Conservation (phyloP, 2,113 vertebrate genomes). For the Syngnathus scovelli region DNA sequence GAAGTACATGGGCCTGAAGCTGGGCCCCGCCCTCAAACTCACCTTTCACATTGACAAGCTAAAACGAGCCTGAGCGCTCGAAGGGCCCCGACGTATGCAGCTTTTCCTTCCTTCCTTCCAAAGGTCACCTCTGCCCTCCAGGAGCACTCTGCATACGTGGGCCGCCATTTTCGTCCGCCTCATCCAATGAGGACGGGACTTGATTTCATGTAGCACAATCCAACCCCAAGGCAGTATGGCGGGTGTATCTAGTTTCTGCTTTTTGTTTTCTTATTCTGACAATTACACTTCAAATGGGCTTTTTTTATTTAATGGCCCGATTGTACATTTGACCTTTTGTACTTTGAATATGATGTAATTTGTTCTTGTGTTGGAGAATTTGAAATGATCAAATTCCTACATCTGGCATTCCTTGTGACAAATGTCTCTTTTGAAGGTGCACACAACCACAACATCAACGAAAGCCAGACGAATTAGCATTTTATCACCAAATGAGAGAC, state of each 20-base stretch:
- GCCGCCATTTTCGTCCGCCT: slow-evolving; percentile 35
- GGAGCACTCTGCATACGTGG: slow-evolving; percentile 55
- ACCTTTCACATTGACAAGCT: slow-evolving; percentile 96
- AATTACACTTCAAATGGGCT: slow-evolving; percentile 47
- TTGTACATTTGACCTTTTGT: slow-evolving; percentile 64
- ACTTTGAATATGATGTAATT: slow-evolving; percentile 53
- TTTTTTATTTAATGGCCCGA: slow-evolving; percentile 33
- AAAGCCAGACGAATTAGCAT: slow-evolving; percentile 13
- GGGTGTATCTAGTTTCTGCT: slow-evolving; percentile 40
- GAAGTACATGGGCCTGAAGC: slow-evolving; percentile 98
- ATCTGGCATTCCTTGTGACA: slow-evolving; percentile 41
- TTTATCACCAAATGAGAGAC: background rate
- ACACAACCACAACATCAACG: slow-evolving; percentile 40
- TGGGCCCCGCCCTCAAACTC: slow-evolving; percentile 95
- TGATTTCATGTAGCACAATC: slow-evolving; percentile 66
- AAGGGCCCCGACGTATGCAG: background rate
- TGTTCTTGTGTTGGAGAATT: slow-evolving; percentile 33
- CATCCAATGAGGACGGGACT: slow-evolving; percentile 45
- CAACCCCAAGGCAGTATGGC: slow-evolving; percentile 53
- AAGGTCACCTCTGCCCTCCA: slow-evolving; percentile 36
- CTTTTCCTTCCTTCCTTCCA: slow-evolving; percentile 34
- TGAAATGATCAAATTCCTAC: slow-evolving; percentile 50
- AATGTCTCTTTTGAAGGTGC: slow-evolving; percentile 51
- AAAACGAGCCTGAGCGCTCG: slow-evolving; percentile 81
- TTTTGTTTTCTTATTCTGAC: slow-evolving; percentile 55